Conservation (phyloP, 2,113 vertebrate genomes). For the Cisticola juncidis region DNA sequence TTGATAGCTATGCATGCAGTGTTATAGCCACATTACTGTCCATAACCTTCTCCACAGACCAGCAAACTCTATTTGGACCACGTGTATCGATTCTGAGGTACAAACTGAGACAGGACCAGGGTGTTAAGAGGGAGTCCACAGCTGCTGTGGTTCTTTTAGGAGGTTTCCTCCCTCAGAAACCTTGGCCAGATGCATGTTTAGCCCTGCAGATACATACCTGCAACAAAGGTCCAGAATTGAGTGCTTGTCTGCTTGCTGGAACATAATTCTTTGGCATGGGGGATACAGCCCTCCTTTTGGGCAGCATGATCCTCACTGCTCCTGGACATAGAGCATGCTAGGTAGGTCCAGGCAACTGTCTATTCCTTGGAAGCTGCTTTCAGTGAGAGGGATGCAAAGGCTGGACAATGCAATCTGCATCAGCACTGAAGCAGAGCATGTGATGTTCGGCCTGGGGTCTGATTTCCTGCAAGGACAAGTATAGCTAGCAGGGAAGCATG, state of each 20-base stretch:
- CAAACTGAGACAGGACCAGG: background rate
- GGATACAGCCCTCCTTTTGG: background rate
- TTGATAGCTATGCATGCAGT: background rate
- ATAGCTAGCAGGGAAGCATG: background rate
- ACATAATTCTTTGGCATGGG: background rate
- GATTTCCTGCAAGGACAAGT: background rate
- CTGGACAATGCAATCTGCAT: background rate
- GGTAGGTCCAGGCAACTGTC: background rate
- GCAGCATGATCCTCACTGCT: background rate
- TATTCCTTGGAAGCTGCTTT: background rate
- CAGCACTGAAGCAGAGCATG: background rate
- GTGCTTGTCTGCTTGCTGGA: rapidly evolving
- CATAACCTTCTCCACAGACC: background rate
- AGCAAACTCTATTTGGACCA: background rate
- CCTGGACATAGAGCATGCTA: background rate
- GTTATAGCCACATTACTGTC: background rate
- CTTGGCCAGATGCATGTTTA: background rate
- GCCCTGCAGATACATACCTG: background rate
- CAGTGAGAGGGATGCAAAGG: background rate
- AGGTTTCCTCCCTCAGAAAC: background rate
- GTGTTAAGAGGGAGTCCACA: background rate
- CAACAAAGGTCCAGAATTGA: background rate
- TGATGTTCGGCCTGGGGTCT: background rate
- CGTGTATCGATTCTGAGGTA: background rate
- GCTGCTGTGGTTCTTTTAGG: background rate